Evolutionary conservation across 2,888 invertebrate genomes (phyloP), one percentile per base, ranked within the genome.

Genomic region (Synanthedon tipuliformis): DNA sequence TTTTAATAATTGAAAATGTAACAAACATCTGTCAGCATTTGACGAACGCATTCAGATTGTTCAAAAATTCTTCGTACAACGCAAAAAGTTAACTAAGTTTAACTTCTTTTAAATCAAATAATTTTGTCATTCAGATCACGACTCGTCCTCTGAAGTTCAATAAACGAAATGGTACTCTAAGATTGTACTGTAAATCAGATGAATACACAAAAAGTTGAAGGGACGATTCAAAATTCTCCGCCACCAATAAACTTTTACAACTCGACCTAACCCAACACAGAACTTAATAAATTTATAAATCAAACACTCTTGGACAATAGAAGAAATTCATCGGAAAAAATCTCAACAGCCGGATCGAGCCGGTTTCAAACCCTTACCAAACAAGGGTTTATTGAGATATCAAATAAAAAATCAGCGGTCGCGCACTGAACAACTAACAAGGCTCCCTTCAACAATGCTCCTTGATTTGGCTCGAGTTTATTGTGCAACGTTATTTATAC

Each of bases 401-500:
- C 85, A 82, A 85, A 86, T 83, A 85, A 84, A 85, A 54, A 85
- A 85, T 86, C 85, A 84, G 84, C 80, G 80, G 81, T 77, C 78
- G 77, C 71, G 70, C 73, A 69, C 71, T 62, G 68, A 62, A 68
- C 65, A 65, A 66, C 81, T 83, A 84, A 84, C 83, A 83, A 83
- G 81, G 65, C 72, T 49, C 70, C 69, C 74, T 72, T 78, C 78
- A 72, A 85, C 85, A 85, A 86, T 84, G 72, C 83, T 78, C 69
- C 81, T 83, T 86, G 86, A 86, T 86, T 86, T 83, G 82, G 75
- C 73, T 73, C 73, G 76, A 80, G 72, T 82, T 79, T 82, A 84
- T 83, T 84, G 82, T 86, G 79, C 81, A 83, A 72, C 73, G 79
- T 81, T 85, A 85, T 86, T 84, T 86, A 84, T 84, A 83, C 75